Conservation (phyloP, 2,113 vertebrate species). For the Martes martes region DNA sequence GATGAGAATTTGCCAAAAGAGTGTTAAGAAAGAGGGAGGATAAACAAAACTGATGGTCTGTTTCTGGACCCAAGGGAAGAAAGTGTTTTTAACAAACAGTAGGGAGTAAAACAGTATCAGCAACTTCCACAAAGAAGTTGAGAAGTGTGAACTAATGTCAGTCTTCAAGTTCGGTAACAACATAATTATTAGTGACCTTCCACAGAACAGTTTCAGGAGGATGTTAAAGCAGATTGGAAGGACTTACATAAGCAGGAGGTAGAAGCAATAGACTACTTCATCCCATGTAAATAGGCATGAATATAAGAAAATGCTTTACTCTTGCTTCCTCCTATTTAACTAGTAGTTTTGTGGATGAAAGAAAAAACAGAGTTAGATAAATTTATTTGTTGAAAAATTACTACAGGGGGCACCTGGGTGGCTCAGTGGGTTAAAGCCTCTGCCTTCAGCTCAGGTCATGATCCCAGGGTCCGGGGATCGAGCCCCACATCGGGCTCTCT, state of each 20-base stretch:
- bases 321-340: not conserved
- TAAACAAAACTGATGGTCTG: not conserved
- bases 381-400: slow-evolving; percentile 26
- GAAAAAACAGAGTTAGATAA: not conserved
- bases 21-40: not conserved
- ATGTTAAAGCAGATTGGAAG: not conserved
- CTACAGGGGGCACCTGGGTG: too few relatives aligned
- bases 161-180: not conserved
- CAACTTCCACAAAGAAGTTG: not conserved
- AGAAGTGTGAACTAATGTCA: not conserved
- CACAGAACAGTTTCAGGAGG: not conserved
- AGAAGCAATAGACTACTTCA: not conserved
- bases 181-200: not conserved
- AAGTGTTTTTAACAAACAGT: not conserved
- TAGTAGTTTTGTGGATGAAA: not conserved
- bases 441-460: too few relatives aligned
- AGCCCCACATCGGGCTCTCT: too few relatives aligned
- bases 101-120: not conserved
- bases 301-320: not conserved
- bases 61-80: not conserved
- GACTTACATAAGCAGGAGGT: not conserved
- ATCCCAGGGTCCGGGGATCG: too few relatives aligned
- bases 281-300: not conserved
- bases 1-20: not conserved
- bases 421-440: too few relatives aligned